A percentile compares a stretch with the other conserved stretches of the same genome.
These are phyloP conservation scores for Coleophora flavipennella DNA, from an alignment of 2,888 invertebrate genomes.

Conservation along the genomic window DNA sequence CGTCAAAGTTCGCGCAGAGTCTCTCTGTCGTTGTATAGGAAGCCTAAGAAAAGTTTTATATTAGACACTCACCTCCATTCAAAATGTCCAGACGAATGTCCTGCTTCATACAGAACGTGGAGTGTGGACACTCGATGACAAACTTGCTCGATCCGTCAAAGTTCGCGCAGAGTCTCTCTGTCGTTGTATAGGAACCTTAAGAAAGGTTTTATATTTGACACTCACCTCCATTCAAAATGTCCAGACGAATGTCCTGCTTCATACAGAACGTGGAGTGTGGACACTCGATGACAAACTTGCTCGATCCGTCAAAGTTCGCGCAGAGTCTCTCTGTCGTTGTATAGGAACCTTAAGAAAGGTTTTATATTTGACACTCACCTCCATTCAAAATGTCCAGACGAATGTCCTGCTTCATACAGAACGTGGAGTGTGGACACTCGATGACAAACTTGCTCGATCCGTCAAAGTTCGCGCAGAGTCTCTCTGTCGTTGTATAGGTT, in stretches of 20 bases:
- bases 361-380: conserved; percentile 54
- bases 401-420: conserved; percentile 85
- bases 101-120: conserved; percentile 29
- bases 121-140: conserved; percentile 83
- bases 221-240: conserved; percentile 78
- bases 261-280: conserved; percentile 88
- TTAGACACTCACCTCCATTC: too few relatives aligned
- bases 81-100: too few relatives aligned
- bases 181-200: too few relatives aligned
- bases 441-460: conserved; percentile 78
- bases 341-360: too few relatives aligned
- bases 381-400: conserved; percentile 77
- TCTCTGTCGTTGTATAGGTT: conserved; percentile 73
- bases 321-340: conserved; percentile 44
- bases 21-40: too few relatives aligned
- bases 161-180: conserved; percentile 82
- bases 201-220: too few relatives aligned
- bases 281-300: conserved; percentile 80
- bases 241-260: conserved; percentile 78
- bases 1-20: conserved; percentile 85
- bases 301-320: conserved; percentile 81
- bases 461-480: conserved; percentile 84
- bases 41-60: too few relatives aligned
- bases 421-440: conserved; percentile 85
- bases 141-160: conserved; percentile 82